Evolutionary conservation across 1,140 invertebrate species (phyloP).

Genomic region (Metaphire vulgaris): DNA sequence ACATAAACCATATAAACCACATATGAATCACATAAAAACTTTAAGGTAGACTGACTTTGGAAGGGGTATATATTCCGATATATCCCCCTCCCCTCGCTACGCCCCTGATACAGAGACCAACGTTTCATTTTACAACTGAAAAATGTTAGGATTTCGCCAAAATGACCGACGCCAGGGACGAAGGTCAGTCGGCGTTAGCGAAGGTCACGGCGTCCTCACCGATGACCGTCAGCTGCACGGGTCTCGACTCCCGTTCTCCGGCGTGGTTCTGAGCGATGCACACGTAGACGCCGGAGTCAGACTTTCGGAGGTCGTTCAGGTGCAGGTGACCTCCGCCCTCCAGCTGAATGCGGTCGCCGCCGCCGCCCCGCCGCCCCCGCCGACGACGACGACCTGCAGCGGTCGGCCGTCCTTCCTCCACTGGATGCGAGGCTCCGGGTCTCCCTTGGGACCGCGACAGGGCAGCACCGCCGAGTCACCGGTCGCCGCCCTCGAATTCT

Average conservation of each 20-base stretch:
- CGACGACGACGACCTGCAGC: background rate
- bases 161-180: too few relatives aligned
- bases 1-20: too few relatives aligned
- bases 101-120: too few relatives aligned
- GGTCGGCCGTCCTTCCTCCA: conserved; percentile 56
- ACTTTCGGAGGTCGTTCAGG: conserved; percentile 70
- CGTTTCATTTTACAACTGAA: too few relatives aligned
- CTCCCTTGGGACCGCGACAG: conserved; percentile 84
- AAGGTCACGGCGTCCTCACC: conserved; percentile 16
- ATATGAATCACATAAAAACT: too few relatives aligned
- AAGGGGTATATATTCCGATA: too few relatives aligned
- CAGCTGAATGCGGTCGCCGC: background rate
- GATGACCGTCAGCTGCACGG: conserved; percentile 73
- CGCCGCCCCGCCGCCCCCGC: too few relatives aligned
- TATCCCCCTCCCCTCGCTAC: too few relatives aligned
- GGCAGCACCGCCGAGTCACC: conserved; percentile 83
- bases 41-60: too few relatives aligned
- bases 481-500: conserved; percentile 26
- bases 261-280: conserved; percentile 80
- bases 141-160: too few relatives aligned
- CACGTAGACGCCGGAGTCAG: conserved; percentile 76
- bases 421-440: conserved; percentile 79
- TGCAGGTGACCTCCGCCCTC: conserved; percentile 75
- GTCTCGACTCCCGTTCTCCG: conserved; percentile 66
- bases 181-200: too few relatives aligned